phyloP scores from a whole-genome alignment of 2,797 vertebrate species.

The Simalia tracyae region DNA sequence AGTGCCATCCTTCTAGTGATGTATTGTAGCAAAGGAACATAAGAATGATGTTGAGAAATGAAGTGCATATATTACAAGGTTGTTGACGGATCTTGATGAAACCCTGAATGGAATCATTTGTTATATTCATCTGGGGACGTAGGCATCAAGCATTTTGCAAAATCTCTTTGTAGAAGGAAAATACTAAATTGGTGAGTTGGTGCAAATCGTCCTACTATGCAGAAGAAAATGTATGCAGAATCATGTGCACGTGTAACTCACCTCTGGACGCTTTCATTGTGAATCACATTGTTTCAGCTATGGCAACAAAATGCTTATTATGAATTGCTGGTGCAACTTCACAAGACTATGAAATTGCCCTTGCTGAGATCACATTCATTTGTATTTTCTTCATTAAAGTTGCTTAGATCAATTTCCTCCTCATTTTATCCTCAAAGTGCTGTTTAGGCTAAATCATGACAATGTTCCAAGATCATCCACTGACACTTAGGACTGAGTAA shows the following conservation, averaged over 20 bases:
- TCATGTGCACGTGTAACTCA: neutral
- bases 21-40: slow-evolving; percentile 27
- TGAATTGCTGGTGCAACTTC: neutral
- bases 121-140: neutral
- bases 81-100: slow-evolving; percentile 43
- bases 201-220: neutral
- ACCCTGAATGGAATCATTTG: slow-evolving; percentile 40
- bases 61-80: slow-evolving; percentile 25
- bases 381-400: neutral
- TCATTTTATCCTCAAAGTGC: neutral
- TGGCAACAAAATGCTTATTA: neutral
- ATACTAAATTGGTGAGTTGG: neutral
- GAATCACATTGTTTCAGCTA: neutral
- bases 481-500: neutral
- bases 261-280: neutral
- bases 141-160: neutral
- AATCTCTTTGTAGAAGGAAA: neutral
- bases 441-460: neutral
- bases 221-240: neutral
- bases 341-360: neutral
- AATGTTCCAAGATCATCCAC: neutral
- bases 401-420: neutral
- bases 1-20: slow-evolving; percentile 34
- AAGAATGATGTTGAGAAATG: slow-evolving; percentile 47
- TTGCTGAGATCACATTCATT: neutral